These are phyloP conservation scores for Congeria kusceri DNA, from an alignment of 2,888 invertebrate genomes.

Conservation along the genomic window DNA sequence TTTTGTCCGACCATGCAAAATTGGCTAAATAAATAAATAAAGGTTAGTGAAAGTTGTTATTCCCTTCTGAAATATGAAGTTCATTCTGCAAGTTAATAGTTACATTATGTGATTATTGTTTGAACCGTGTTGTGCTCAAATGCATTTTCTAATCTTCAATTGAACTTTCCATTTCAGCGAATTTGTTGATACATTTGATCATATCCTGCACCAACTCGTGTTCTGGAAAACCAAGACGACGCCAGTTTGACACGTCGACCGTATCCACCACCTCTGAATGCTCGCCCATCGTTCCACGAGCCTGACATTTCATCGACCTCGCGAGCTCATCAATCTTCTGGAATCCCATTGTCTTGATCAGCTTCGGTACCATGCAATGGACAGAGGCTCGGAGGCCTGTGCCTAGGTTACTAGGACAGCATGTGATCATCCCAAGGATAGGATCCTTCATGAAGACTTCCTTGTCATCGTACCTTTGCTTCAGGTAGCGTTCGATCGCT, in stretches of 20 bases:
- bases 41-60: no score
- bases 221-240: conserved; percentile 14
- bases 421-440: conserved; percentile 46
- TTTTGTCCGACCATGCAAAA: no score
- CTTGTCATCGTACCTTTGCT: conserved; percentile 12
- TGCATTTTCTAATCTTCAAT: background rate
- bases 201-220: conserved; percentile 19
- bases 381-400: conserved; percentile 46
- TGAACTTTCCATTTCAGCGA: conserved; percentile 4
- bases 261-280: conserved; percentile 14
- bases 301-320: conserved; percentile 13
- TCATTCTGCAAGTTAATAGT: no score
- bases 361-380: conserved; percentile 38
- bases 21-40: no score
- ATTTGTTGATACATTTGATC: conserved; percentile 11
- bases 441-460: conserved; percentile 18
- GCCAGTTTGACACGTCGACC: conserved; percentile 14
- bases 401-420: conserved; percentile 51
- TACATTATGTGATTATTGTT: no score
- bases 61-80: no score
- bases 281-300: conserved; percentile 13
- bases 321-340: conserved; percentile 19
- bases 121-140: no score
- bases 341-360: conserved; percentile 29
- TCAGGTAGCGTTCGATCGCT: conserved; percentile 31